phyloP scores from a whole-genome alignment of 2,888 invertebrate species.

The Ormyrus thymus region DNA sequence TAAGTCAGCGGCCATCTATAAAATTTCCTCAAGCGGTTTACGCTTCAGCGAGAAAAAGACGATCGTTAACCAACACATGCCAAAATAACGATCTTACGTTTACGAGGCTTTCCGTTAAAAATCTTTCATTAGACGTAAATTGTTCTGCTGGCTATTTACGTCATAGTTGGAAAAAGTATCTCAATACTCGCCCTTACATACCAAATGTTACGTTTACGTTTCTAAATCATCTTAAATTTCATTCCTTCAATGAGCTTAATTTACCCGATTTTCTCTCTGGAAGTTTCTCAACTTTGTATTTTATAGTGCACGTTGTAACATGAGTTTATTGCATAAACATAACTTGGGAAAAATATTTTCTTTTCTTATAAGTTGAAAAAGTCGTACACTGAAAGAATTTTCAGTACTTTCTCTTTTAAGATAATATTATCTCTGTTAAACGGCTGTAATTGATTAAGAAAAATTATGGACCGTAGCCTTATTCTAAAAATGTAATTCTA shows the following conservation, averaged over 20 bases:
- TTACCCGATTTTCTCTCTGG: background rate
- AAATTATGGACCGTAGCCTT: background rate
- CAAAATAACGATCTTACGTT: slow-evolving; percentile 6
- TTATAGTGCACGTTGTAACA: background rate
- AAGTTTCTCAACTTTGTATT: background rate
- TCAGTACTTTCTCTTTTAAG: slow-evolving; percentile 21
- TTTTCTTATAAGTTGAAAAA: slow-evolving; percentile 7
- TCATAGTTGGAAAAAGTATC: too few relatives aligned
- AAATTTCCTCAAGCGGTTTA: slow-evolving; percentile 8
- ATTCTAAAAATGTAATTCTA: too few relatives aligned
- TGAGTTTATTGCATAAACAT: background rate
- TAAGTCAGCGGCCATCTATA: background rate
- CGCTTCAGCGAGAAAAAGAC: slow-evolving; percentile 7
- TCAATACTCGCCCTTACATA: too few relatives aligned
- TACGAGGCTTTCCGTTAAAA: background rate
- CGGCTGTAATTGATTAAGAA: background rate
- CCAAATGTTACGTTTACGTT: background rate
- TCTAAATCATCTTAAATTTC: background rate
- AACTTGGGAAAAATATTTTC: slow-evolving; percentile 13
- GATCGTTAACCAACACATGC: background rate
- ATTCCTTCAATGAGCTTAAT: background rate
- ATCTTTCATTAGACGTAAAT: background rate
- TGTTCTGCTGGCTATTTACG: background rate
- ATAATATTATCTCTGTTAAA: slow-evolving; percentile 1
- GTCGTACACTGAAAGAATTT: background rate